phyloP scores from a whole-genome alignment of 2,888 invertebrate species.

The Falcaria lacertinaria region DNA sequence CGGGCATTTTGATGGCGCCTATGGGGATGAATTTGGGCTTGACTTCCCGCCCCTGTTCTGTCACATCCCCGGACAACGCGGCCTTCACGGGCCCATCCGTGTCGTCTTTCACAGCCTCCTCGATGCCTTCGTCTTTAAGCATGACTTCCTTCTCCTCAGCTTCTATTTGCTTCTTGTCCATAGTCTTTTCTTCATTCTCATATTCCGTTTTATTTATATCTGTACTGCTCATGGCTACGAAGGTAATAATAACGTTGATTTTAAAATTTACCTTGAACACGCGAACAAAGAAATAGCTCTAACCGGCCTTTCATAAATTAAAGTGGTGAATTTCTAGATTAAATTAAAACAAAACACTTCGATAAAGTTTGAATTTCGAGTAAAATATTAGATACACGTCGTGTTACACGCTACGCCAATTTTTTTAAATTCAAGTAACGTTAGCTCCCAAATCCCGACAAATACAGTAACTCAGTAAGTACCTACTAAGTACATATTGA shows the following conservation, averaged over 20 bases:
- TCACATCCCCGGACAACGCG: constrained; percentile 76
- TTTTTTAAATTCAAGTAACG: too few relatives aligned
- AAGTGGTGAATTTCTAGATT: too few relatives aligned
- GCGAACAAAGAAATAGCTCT: background rate
- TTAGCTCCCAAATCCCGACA: too few relatives aligned
- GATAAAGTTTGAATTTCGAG: too few relatives aligned
- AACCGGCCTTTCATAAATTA: too few relatives aligned
- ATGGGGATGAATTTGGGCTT: constrained; percentile 91
- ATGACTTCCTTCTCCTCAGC: constrained; percentile 82
- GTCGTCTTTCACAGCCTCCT: constrained; percentile 68
- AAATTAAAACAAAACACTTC: too few relatives aligned
- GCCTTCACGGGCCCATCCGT: constrained; percentile 71
- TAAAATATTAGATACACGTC: too few relatives aligned
- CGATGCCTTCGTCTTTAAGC: constrained; percentile 77
- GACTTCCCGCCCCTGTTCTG: constrained; percentile 85
- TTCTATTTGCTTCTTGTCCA: constrained; percentile 84
- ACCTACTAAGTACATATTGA: too few relatives aligned
- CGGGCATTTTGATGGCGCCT: constrained; percentile 93
- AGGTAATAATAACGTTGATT: constrained; percentile 2
- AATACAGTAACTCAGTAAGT: too few relatives aligned
- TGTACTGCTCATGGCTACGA: constrained; percentile 50
- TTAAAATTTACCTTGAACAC: background rate
- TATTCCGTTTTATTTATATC: constrained; percentile 63
- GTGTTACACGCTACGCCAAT: too few relatives aligned
- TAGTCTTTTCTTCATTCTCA: constrained; percentile 61